These are phyloP conservation scores for Tragelaphus scriptus DNA, from an alignment of 2,113 vertebrate genomes.

Conservation along the genomic window DNA sequence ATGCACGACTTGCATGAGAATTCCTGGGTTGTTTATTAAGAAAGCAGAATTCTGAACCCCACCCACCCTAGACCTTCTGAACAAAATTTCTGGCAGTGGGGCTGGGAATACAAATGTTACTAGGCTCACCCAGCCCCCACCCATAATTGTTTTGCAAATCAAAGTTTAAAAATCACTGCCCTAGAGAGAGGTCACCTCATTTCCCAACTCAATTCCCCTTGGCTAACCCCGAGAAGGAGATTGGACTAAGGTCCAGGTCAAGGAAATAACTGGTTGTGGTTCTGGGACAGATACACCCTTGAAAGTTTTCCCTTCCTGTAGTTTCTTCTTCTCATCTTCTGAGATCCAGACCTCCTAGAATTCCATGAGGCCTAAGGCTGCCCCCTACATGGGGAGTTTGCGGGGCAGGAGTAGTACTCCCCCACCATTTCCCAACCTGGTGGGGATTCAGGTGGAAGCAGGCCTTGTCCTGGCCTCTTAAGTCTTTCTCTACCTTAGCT, in stretches of 20 bases:
- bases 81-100: neutral
- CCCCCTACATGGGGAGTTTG: neutral
- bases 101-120: neutral
- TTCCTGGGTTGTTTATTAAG: neutral
- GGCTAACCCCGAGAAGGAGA: neutral
- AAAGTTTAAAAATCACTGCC: neutral
- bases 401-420: neutral
- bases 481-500: neutral
- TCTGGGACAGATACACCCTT: neutral
- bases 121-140: neutral
- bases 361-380: neutral
- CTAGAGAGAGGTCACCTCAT: neutral
- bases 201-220: neutral
- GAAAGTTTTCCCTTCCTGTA: neutral
- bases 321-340: neutral
- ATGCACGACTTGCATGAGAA: neutral
- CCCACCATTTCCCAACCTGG: neutral
- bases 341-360: neutral
- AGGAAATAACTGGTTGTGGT: neutral
- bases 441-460: neutral
- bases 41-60: neutral
- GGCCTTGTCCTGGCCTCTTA: neutral
- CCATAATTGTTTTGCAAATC: neutral
- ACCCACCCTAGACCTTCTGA: neutral
- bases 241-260: neutral